These are phyloP conservation scores for Micrasema minimum DNA, from an alignment of 1,140 invertebrate species.

Conservation along the genomic window DNA sequence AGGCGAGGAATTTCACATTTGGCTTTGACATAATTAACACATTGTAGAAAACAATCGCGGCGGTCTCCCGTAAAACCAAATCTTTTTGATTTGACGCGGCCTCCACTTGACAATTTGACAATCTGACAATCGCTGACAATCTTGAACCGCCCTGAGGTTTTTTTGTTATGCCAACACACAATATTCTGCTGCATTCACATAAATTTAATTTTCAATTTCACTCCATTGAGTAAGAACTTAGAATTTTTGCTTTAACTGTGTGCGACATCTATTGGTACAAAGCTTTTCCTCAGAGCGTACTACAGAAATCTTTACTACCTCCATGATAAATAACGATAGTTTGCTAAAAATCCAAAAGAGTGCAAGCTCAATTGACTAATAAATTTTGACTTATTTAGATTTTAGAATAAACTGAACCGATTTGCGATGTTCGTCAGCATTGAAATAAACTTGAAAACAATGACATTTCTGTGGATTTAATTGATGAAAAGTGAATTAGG, in stretches of 20 bases:
- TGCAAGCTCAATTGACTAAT: no score
- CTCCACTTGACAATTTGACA: conserved; percentile 18
- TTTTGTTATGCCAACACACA: conserved; percentile 33
- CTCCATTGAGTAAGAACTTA: conserved; percentile 5
- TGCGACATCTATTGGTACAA: conserved; percentile 6
- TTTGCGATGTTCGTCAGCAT: no score
- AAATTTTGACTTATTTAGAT: no score
- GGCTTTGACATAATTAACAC: conserved; percentile 46
- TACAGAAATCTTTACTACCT: no score
- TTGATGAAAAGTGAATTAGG: no score
- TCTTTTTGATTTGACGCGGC: conserved; percentile 41
- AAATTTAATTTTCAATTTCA: neutral
- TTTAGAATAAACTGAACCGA: no score
- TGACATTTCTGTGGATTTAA: no score
- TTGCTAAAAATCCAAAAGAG: no score
- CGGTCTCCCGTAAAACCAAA: conserved; percentile 4
- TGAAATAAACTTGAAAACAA: no score
- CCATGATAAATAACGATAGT: no score
- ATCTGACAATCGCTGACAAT: conserved; percentile 10
- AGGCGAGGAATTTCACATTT: conserved; percentile 29
- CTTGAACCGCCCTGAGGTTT: conserved; percentile 32
- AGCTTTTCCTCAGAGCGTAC: no score
- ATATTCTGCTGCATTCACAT: conserved; percentile 10
- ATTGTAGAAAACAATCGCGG: conserved; percentile 39
- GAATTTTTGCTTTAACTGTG: neutral